Evolutionary conservation across 2,113 vertebrate species (phyloP), one percentile per base, ranked within the genome.

Genomic region (Antechinus stuartii): DNA sequence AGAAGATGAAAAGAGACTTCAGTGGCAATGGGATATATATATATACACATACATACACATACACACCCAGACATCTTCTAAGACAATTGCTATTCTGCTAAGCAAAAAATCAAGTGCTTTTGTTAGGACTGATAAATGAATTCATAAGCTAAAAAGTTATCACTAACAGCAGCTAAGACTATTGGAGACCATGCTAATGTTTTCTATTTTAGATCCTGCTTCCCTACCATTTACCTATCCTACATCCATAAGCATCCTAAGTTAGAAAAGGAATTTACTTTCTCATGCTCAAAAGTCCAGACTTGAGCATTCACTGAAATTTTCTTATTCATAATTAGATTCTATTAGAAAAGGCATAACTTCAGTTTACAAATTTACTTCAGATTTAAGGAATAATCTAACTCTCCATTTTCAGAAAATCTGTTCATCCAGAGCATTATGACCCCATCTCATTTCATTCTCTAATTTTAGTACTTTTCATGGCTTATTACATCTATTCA

Each of bases 1-100:
- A 55, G 76, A 54, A 91, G 90, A 91, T 24, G 4, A 91, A 95
- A 93, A 91, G 23, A 89, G 2, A 89, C 89, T 94, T 94, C 55
- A 89, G 8, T 84, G 16, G 68, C 68, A 84, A 84, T 22, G 68
- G 35, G 35, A 50, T 6, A 50, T 50, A 49, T 50, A 8, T 50
- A 50, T 50, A 50, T 9, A 84, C 5, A 89, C 94, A 90, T 53
- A 92, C 1, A 50, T 42, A 42, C 42, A 42, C 42, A 42, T 42
- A 42, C 42, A 42, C 42, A 42, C 42, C 42, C 42, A 42, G 42
- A 42, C 55, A 3, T 14, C 7, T 84, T 30, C 47, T 94, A 68
- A 0, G 90, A 35, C 26, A 91, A 7, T 93, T 94, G 52, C 27
- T 56, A 8, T 27, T 91, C 92, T 91, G 3, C 30, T 93, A 53